phyloP scores from a whole-genome alignment of 2,888 invertebrate species.

The Caenorhabditis parvicauda region DNA sequence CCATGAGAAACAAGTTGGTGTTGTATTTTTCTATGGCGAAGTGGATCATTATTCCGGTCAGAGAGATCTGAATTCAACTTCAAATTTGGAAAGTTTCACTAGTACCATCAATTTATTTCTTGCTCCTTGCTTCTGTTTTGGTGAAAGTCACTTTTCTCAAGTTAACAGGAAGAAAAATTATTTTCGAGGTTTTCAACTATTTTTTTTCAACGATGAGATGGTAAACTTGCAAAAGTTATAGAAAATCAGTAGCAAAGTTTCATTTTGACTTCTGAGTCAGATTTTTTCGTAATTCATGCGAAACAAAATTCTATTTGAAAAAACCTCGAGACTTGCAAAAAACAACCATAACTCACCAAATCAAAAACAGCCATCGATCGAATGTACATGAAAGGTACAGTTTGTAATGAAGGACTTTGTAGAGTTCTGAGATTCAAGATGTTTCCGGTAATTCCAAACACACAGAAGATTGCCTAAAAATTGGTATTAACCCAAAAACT shows the following conservation, averaged over 20 bases:
- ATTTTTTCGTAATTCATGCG: no score
- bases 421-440: conserved; percentile 77
- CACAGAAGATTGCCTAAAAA: conserved; percentile 43
- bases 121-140: neutral
- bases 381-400: conserved; percentile 77
- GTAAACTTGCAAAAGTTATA: no score
- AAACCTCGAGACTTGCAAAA: no score
- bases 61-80: conserved; percentile 12
- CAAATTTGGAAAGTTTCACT: neutral
- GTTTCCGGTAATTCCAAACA: conserved; percentile 72
- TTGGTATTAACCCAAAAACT: neutral
- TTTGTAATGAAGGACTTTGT: conserved; percentile 76
- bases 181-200: no score
- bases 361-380: conserved; percentile 78
- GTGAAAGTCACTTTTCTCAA: neutral
- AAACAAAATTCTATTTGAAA: no score
- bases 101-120: neutral
- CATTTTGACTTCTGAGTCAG: no score
- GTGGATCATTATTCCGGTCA: conserved; percentile 20
- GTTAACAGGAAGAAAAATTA: no score
- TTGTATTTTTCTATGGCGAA: conserved; percentile 18
- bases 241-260: no score
- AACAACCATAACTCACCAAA: conserved; percentile 65
- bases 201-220: no score
- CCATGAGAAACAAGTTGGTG: conserved; percentile 49